Base-by-base conservation (phyloP, 2,888 invertebrate genomes). In the Tachina grossa region DNA sequence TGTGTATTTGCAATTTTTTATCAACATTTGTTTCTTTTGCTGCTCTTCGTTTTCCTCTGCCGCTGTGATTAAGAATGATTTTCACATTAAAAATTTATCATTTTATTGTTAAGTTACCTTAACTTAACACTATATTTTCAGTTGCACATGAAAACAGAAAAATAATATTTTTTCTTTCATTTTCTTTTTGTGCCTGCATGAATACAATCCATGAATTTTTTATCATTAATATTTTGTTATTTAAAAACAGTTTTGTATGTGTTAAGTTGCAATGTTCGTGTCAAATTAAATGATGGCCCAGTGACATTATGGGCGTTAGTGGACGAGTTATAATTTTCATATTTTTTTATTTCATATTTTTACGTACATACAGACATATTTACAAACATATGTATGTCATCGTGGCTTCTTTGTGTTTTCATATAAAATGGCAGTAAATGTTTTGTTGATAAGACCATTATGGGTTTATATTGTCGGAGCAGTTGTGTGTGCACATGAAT, bases 261-360 rank as follows among this genome's bases (percentile, higher is more conserved):
- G 75, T 76, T 71, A 79, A 83, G 66, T 72, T 79, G 76, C 76
- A 83, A 80, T 80, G 79, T 85, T 83, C 83, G 85, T 83, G 85
- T 82, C 83, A 85, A 75, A 83, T 71, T 66, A 83, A 80, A 83
- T 83, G 83, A 83, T 83, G 85, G 76, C 79, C 72, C 66, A 55
- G 79, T 83, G 79, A 83, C 82, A 83, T 80, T 72, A 61, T 55
- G 61, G 43, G 66, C 80, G 85, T 61, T 76, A 76, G 79, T 76
- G 79, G 76, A 31, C 85, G 76, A 71, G 16, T 79, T 85, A 68
- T 69, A 65, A 51, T 82, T 61, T 72, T 65, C 1, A 31, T 31
- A 3, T 31, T 31, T 31, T 69, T 77, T 77, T 49, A 19, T 68
- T 59, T 39, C 19, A 31, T 31, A 31, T 5, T 31, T 31, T 31